Base-by-base conservation (phyloP, 2,797 vertebrate species). In the Paramormyrops hopkinsi region DNA sequence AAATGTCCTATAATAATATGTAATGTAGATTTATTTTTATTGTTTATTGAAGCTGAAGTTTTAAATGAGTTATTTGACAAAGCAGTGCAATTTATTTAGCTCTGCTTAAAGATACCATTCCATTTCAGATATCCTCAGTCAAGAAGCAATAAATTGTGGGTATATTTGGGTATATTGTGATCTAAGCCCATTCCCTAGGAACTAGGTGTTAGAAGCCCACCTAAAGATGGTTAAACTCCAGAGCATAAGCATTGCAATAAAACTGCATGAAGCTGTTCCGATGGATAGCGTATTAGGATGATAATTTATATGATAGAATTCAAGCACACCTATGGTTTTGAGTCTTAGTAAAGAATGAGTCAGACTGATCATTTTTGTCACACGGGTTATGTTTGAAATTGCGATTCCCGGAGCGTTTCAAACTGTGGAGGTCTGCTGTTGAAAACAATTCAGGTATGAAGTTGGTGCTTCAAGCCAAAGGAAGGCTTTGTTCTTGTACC, bases 91-190 rank as follows among this genome's bases (percentile, higher is more conserved):
- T 93, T 92, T 91, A 89, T 56, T 37, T 79, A 93, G 92, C 93
- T 94, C 91, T 93, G 90, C 54, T 88, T 91, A 92, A 94, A 94
- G 89, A 93, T 94, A 96, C 94, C 96, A 97, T 97, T 97, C 96
- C 96, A 96, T 94, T 93, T 95, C 91, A 95, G 44, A 82, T 62
- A 19, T 84, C 54, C 44, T 93, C 93, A 94, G 92, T 95, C 92
- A 95, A 95, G 93, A 93, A 94, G 92, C 91, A 89, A 93, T 91
- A 87, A 88, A 88, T 89, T 90, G 46, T 88, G 90, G 91, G 85
- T 3, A 90, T 84, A 91, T 92, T 93, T 91, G 44, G 44, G 92
- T 90, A 92, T 91, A 92, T 90, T 91, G 92, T 85, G 89, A 65
- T 89, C 51, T 90, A 22, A 88, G 4, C 9, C 65, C 90, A 69